Conservation (phyloP, 37 sponge, comb jelly and placozoan species). For the Aplysina aerophoba region DNA sequence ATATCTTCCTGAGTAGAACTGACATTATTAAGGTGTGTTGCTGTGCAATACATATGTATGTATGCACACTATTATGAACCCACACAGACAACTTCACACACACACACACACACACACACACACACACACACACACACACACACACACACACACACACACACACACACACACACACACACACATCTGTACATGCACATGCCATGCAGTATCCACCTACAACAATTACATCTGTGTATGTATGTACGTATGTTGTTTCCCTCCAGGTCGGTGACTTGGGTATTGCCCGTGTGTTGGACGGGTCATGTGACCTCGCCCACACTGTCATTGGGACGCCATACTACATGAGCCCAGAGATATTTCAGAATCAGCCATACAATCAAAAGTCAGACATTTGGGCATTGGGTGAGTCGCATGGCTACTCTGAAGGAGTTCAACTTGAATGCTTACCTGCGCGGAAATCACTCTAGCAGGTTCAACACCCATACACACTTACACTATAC, state of each 20-base stretch:
- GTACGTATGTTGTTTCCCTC: background rate
- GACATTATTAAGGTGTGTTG: conserved; percentile 87
- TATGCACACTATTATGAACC: too few species aligned
- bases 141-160: background rate
- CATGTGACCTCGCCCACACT: conserved; percentile 90
- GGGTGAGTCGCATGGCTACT: too few species aligned
- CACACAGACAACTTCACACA: background rate
- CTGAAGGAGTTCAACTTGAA: too few species aligned
- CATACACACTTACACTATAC: too few species aligned
- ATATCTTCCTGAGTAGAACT: conserved; percentile 92
- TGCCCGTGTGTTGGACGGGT: conserved; percentile 91
- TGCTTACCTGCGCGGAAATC: too few species aligned
- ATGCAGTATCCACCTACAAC: background rate
- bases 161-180: too few species aligned
- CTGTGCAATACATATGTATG: conserved; percentile 13
- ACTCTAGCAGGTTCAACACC: too few species aligned
- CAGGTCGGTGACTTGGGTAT: conserved; percentile 97
- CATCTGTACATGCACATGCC: too few species aligned
- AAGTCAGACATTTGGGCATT: conserved; percentile 89
- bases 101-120: too few species aligned
- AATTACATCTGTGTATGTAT: background rate
- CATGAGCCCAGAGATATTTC: conserved; percentile 98
- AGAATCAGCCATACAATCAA: conserved; percentile 88
- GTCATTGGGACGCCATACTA: conserved; percentile 97
- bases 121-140: too few species aligned